Conservation (phyloP, 2,888 invertebrate genomes). For the Zygothrica quintamaculata region DNA sequence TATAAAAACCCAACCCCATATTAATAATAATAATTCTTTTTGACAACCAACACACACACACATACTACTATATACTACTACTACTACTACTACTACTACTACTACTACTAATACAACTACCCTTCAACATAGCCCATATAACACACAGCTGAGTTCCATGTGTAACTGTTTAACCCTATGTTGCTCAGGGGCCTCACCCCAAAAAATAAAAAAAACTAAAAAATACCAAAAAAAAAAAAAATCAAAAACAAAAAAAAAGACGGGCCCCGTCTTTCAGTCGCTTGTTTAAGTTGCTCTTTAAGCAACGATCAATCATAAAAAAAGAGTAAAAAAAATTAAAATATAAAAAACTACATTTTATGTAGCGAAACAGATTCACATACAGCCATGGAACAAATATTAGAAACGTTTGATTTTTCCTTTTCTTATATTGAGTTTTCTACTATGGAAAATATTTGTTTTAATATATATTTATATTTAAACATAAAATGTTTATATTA, state of each 20-base stretch:
- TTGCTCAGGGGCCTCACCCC: slow-evolving; percentile 34
- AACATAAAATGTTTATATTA: too few relatives aligned
- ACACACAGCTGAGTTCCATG: slow-evolving; percentile 48
- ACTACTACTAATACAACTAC: too few relatives aligned
- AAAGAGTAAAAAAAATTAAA: slow-evolving; percentile 1
- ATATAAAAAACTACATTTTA: slow-evolving; percentile 28
- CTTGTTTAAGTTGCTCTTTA: slow-evolving; percentile 58
- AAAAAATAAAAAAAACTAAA: slow-evolving; percentile 2
- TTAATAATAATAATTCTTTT: slow-evolving; percentile 59
- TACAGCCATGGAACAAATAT: too few relatives aligned
- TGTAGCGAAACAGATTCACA: too few relatives aligned
- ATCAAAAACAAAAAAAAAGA: neutral
- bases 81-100: too few relatives aligned
- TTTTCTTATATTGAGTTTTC: too few relatives aligned
- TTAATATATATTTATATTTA: too few relatives aligned
- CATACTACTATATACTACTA: too few relatives aligned
- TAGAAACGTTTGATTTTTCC: too few relatives aligned
- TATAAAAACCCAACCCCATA: slow-evolving; percentile 55
- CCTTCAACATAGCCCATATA: neutral
- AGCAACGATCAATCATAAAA: slow-evolving; percentile 68
- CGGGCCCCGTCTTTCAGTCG: slow-evolving; percentile 23
- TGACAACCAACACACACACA: too few relatives aligned
- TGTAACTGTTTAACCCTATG: slow-evolving; percentile 68
- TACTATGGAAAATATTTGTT: too few relatives aligned
- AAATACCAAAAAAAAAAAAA: too few relatives aligned